Conservation (phyloP, 2,888 invertebrate genomes). For the Vanessa cardui region DNA sequence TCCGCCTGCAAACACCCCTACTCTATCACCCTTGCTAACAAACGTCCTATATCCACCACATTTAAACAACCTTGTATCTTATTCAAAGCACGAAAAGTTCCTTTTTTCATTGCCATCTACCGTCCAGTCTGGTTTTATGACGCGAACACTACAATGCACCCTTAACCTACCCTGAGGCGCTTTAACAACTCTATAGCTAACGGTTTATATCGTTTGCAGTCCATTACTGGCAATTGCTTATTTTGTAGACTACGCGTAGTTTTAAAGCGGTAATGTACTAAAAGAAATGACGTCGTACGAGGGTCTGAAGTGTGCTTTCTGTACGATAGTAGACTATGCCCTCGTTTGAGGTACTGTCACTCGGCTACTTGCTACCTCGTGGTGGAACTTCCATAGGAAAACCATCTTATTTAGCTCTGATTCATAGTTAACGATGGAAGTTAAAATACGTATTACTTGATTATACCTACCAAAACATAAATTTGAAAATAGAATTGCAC, state of each 20-base stretch:
- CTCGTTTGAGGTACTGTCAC: conserved; percentile 67
- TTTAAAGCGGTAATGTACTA: conserved; percentile 38
- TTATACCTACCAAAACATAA: too few relatives aligned
- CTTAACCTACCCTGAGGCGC: conserved; percentile 71
- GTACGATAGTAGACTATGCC: conserved; percentile 53
- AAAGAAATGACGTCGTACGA: neutral
- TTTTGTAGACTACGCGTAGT: neutral
- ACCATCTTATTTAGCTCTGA: conserved; percentile 40
- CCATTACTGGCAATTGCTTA: conserved; percentile 49
- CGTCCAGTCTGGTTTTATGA: conserved; percentile 56
- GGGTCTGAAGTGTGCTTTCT: conserved; percentile 12
- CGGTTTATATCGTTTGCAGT: conserved; percentile 37
- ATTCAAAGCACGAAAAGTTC: conserved; percentile 20
- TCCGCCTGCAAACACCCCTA: conserved; percentile 78
- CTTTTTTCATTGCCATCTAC: conserved; percentile 32
- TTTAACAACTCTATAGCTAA: conserved; percentile 45
- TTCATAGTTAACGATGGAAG: conserved; percentile 37
- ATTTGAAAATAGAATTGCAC: too few relatives aligned
- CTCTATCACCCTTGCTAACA: conserved; percentile 55
- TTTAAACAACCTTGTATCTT: conserved; percentile 43
- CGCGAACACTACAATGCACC: conserved; percentile 73
- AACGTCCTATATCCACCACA: conserved; percentile 53
- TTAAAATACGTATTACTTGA: too few relatives aligned
- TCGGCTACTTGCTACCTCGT: conserved; percentile 54
- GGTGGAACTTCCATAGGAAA: conserved; percentile 48